phyloP scores from a whole-genome alignment of 2,797 vertebrate species.

The Halcyon chelicuti region DNA sequence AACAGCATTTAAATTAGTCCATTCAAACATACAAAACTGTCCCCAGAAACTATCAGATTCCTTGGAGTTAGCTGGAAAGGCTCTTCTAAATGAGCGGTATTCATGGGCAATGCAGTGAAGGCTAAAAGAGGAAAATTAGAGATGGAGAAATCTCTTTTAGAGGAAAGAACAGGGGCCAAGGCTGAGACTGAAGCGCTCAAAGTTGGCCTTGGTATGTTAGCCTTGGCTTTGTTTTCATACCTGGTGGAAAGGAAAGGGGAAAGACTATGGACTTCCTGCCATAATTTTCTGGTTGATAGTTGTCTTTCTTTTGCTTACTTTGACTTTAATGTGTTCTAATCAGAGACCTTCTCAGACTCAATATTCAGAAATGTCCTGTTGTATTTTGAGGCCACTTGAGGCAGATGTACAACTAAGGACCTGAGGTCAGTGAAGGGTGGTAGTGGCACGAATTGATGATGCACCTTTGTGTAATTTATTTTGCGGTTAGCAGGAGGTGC shows the following conservation, averaged over 20 bases:
- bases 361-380: background rate
- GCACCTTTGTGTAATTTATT: background rate
- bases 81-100: background rate
- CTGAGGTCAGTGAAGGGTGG: rapidly evolving
- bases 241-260: background rate
- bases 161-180: background rate
- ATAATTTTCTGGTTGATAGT: background rate
- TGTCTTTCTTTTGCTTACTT: background rate
- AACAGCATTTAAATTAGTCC: background rate
- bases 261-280: background rate
- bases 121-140: background rate
- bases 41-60: background rate
- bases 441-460: rapidly evolving
- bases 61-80: background rate
- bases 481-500: background rate
- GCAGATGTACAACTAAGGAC: background rate
- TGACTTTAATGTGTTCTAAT: background rate
- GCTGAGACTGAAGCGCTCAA: background rate
- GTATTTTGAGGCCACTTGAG: background rate
- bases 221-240: background rate
- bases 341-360: background rate
- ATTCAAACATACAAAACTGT: background rate
- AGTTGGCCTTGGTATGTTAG: background rate
- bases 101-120: background rate
- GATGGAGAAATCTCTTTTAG: background rate